These are phyloP conservation scores for Fopius arisanus DNA, from an alignment of 1,140 invertebrate species.

Conservation along the genomic window DNA sequence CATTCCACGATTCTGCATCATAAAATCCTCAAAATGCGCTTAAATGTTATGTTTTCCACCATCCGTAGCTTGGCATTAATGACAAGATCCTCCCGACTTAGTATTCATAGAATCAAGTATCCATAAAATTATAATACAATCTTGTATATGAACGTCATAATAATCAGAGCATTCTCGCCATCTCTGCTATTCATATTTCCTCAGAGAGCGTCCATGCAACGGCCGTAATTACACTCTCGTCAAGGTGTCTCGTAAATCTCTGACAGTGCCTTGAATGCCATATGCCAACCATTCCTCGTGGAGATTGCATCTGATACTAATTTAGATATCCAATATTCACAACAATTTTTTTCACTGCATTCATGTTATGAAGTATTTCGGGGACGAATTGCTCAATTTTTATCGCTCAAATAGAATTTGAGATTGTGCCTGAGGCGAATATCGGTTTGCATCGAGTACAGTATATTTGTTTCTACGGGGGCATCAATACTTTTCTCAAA, in stretches of 20 bases:
- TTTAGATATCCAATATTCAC: constrained; percentile 7
- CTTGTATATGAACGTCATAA: not conserved
- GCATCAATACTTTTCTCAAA: not conserved
- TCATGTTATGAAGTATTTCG: not conserved
- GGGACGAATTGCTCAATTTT: not conserved
- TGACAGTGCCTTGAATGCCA: constrained; percentile 6
- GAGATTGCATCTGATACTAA: not conserved
- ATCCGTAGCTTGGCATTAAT: not conserved
- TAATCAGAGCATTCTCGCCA: constrained; percentile 2
- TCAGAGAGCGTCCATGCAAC: not conserved
- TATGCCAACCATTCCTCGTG: not conserved
- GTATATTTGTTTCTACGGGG: not conserved
- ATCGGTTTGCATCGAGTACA: not conserved
- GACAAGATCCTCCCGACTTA: not conserved
- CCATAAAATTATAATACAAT: constrained; percentile 2
- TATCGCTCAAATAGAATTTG: not conserved
- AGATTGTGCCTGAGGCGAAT: not conserved
- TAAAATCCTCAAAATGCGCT: not conserved
- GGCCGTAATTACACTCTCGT: constrained; percentile 5
- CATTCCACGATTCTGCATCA: not conserved
- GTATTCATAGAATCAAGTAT: not conserved
- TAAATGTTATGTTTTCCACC: not conserved
- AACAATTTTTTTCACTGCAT: not conserved
- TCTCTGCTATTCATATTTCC: not conserved
- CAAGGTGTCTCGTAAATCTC: constrained; percentile 2